A percentile compares a stretch with the other conserved stretches of the same genome.
Conservation (phyloP, 2,888 invertebrate species). For the Parascotia fuliginaria region DNA sequence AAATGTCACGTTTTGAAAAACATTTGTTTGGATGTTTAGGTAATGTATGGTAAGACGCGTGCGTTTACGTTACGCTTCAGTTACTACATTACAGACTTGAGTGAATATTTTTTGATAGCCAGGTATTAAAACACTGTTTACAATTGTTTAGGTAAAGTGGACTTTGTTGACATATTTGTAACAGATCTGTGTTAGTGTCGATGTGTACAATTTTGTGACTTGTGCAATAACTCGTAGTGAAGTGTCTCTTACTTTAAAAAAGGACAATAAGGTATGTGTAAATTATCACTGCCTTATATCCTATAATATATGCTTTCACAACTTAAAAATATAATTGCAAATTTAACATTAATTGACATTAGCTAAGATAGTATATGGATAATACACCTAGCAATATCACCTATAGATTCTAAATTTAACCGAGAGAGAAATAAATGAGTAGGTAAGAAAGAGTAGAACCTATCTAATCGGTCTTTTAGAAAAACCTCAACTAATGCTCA, state of each 20-base stretch:
- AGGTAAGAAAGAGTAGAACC: too few relatives aligned
- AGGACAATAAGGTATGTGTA: constrained; percentile 52
- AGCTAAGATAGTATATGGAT: too few relatives aligned
- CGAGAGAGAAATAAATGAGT: too few relatives aligned
- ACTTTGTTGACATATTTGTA: constrained; percentile 42
- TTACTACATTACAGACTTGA: constrained; percentile 4
- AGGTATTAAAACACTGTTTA: constrained; percentile 29
- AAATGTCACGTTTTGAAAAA: constrained; percentile 43
- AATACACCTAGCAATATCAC: too few relatives aligned
- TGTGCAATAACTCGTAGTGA: constrained; percentile 49
- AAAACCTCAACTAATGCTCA: too few relatives aligned
- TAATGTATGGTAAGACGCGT: constrained; percentile 38
- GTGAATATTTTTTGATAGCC: constrained; percentile 15
- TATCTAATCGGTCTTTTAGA: too few relatives aligned
- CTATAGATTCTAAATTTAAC: too few relatives aligned
- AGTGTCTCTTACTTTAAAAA: constrained; percentile 38
- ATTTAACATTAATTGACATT: too few relatives aligned
- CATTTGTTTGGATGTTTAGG: constrained; percentile 38
- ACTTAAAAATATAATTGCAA: too few relatives aligned
- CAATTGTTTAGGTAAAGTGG: constrained; percentile 41
- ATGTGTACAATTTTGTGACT: constrained; percentile 49
- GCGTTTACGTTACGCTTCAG: constrained; percentile 26
- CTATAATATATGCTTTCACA: neutral
- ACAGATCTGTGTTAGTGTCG: constrained; percentile 40
- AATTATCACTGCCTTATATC: constrained; percentile 18